Conservation (phyloP, 1,140 invertebrate genomes). For the Drosophila pectinifera region DNA sequence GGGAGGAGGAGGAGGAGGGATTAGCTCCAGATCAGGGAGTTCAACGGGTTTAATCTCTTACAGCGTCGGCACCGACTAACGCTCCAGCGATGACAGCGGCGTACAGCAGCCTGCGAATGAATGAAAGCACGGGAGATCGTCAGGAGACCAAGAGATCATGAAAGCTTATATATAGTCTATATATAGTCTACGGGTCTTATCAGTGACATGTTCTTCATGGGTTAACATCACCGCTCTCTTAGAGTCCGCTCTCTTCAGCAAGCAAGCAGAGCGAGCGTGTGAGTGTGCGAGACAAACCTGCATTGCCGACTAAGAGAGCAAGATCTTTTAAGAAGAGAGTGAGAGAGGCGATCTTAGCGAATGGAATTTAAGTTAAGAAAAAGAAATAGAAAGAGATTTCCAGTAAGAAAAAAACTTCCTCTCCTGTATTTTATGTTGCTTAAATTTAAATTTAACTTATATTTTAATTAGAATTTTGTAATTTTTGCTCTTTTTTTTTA, state of each 20-base stretch:
- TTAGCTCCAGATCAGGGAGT: background rate
- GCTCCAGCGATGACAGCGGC: constrained; percentile 80
- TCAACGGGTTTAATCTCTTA: constrained; percentile 41
- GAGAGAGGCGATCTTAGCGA: background rate
- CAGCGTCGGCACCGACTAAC: constrained; percentile 73
- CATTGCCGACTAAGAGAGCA: background rate
- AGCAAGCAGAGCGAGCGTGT: background rate
- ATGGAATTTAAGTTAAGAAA: background rate
- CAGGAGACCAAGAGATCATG: constrained; percentile 3
- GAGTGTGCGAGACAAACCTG: background rate
- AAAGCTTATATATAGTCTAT: background rate
- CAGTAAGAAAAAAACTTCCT: too few species aligned
- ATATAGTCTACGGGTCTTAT: constrained; percentile 1
- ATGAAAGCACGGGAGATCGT: background rate
- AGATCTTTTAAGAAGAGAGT: background rate
- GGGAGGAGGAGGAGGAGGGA: too few species aligned
- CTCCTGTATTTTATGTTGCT: too few species aligned
- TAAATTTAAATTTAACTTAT: background rate
- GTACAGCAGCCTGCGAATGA: constrained; percentile 75
- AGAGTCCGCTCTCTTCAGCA: background rate
- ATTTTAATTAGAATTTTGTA: background rate
- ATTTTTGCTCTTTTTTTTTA: too few species aligned
- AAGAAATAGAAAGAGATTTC: background rate
- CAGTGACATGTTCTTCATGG: constrained; percentile 1
- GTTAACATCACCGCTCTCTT: background rate